Percentiles rank a stretch among this genome's conserved stretches.
Evolutionary conservation across 1,140 invertebrate species (phyloP).

Genomic region (Maniola jurtina): DNA sequence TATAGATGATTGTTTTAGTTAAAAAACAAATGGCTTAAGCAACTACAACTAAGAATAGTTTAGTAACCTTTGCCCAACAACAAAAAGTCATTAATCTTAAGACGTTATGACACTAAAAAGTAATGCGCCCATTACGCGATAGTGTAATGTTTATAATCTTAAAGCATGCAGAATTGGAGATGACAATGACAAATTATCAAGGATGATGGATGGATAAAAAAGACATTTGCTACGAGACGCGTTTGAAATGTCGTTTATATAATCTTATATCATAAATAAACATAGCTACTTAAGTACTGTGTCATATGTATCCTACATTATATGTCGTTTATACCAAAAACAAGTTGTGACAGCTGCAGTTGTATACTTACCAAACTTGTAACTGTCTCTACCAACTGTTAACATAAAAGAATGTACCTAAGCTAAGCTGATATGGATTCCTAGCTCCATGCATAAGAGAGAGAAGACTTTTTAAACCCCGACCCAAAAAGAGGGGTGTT

Average conservation of each 20-base stretch:
- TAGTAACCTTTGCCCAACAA: neutral
- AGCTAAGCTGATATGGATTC: too few relatives aligned
- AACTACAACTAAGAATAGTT: neutral
- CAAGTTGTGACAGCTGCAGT: too few relatives aligned
- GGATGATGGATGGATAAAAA: conserved; percentile 20
- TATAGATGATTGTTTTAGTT: neutral
- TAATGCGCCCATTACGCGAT: conserved; percentile 14
- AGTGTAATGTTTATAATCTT: conserved; percentile 28
- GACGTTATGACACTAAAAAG: conserved; percentile 19
- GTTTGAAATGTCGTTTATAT: conserved; percentile 9
- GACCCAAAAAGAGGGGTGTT: too few relatives aligned
- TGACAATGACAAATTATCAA: conserved; percentile 38
- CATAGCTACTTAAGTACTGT: neutral
- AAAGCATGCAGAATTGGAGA: conserved; percentile 37
- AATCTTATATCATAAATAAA: neutral
- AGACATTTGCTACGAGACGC: conserved; percentile 7
- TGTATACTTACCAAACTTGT: too few relatives aligned
- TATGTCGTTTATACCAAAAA: too few relatives aligned
- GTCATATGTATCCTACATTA: too few relatives aligned
- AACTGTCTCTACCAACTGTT: too few relatives aligned
- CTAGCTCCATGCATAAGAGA: too few relatives aligned
- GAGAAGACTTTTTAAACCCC: too few relatives aligned
- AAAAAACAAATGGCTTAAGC: neutral
- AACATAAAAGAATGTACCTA: too few relatives aligned
- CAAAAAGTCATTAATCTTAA: conserved; percentile 24